These are phyloP conservation scores for Drosophila orena DNA, from an alignment of 1,140 invertebrate genomes.

Conservation along the genomic window DNA sequence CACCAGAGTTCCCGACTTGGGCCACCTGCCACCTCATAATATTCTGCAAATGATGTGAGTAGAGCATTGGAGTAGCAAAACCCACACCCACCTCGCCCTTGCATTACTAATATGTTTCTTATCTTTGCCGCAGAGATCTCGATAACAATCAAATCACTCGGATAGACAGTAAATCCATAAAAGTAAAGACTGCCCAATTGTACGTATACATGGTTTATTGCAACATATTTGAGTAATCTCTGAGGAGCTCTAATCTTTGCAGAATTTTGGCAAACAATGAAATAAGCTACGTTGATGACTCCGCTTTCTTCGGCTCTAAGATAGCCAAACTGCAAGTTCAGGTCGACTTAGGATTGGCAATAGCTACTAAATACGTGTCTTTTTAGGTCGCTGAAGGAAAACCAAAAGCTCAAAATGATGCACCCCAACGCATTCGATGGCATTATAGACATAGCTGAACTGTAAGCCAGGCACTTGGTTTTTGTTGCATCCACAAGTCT, in stretches of 20 bases:
- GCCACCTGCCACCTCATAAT: slow-evolving; percentile 83
- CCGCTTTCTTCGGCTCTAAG: slow-evolving; percentile 88
- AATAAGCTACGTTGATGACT: slow-evolving; percentile 87
- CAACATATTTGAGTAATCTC: background rate
- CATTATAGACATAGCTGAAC: slow-evolving; percentile 86
- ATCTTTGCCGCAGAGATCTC: slow-evolving; percentile 85
- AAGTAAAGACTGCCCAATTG: slow-evolving; percentile 87
- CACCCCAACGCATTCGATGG: slow-evolving; percentile 89
- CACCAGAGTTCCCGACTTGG: slow-evolving; percentile 85
- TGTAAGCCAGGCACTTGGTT: slow-evolving; percentile 86
- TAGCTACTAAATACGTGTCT: background rate
- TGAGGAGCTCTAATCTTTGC: slow-evolving; percentile 45
- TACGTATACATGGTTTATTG: slow-evolving; percentile 82
- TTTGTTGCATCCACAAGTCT: background rate
- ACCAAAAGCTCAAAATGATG: slow-evolving; percentile 87
- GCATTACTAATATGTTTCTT: too few relatives aligned
- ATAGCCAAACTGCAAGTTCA: slow-evolving; percentile 88
- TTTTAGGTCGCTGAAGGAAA: slow-evolving; percentile 89
- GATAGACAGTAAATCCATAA: slow-evolving; percentile 85
- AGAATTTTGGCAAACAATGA: slow-evolving; percentile 88
- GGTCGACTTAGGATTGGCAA: background rate
- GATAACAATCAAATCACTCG: slow-evolving; percentile 86
- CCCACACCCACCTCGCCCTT: too few relatives aligned
- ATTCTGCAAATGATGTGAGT: slow-evolving; percentile 88
- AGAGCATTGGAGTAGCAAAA: background rate